Percentiles rank a stretch among this genome's conserved stretches.
Conservation (phyloP, 2,113 vertebrate species). For the Lagopus leucura region DNA sequence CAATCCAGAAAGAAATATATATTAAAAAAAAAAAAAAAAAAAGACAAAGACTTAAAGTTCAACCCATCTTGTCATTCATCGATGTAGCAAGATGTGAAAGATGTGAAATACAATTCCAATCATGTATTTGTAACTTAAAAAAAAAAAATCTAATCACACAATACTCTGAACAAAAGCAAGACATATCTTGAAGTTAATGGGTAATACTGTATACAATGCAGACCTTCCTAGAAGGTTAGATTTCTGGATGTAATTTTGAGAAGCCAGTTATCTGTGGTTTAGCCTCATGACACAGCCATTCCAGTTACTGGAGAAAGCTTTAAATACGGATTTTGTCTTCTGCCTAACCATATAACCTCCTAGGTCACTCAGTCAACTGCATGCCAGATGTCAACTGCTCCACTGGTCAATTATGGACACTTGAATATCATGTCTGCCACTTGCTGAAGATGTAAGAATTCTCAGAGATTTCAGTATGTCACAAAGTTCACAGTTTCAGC, state of each 20-base stretch:
- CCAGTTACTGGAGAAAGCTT: slow-evolving; percentile 50
- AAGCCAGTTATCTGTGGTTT: slow-evolving; percentile 49
- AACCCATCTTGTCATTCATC: slow-evolving; percentile 54
- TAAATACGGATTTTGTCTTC: slow-evolving; percentile 65
- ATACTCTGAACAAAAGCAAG: slow-evolving; percentile 63
- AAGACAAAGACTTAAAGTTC: slow-evolving; percentile 38
- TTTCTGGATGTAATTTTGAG: slow-evolving; percentile 64
- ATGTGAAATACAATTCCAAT: slow-evolving; percentile 60
- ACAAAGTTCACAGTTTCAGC: slow-evolving; percentile 60
- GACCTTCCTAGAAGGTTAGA: slow-evolving; percentile 61
- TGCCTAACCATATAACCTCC: slow-evolving; percentile 65
- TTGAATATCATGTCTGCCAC: slow-evolving; percentile 71
- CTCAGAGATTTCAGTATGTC: slow-evolving; percentile 58
- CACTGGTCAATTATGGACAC: slow-evolving; percentile 75
- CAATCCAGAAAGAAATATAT: slow-evolving; percentile 42
- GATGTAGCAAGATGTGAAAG: background rate
- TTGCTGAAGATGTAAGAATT: slow-evolving; percentile 72
- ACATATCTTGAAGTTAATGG: slow-evolving; percentile 51
- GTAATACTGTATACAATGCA: slow-evolving; percentile 53
- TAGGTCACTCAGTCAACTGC: slow-evolving; percentile 59
- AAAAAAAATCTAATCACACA: slow-evolving; percentile 10
- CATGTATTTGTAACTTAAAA: slow-evolving; percentile 51
- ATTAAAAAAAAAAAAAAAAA: background rate
- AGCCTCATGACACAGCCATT: slow-evolving; percentile 67
- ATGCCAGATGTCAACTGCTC: slow-evolving; percentile 53